Evolutionary conservation across 2,888 invertebrate genomes (phyloP), one percentile per base, ranked within the genome.

Genomic region (Hirtodrosophila alboralis): DNA sequence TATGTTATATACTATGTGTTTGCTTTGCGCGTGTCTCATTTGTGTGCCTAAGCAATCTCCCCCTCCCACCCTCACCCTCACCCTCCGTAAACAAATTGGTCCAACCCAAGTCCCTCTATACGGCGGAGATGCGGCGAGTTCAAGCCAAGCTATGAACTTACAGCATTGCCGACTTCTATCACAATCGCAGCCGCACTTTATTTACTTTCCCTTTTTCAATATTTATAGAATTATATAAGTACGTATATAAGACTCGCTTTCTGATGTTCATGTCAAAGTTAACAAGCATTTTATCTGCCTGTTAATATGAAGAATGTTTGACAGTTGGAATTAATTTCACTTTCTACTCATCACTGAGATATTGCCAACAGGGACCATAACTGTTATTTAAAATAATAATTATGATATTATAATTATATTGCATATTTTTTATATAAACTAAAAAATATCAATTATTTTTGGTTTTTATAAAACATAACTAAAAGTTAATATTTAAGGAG

Each of bases 31-130:
- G 38, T 54, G 6, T 9, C 43, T 49, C 33, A 16, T 16, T 23
- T 59, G 47, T 54, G 45, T 61, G 45, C 59, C 71, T 74, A 71
- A 67, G 65, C 60, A 53, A 61, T 52, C 60, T 65, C 48, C 52
- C 36, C 49, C 41, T 18, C 48, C 53, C 36, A 13, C 28, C 43
- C 56, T 21, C 18, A 23, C 21, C 3, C 10, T n/a, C n/a, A n/a
- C 53, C 36, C 12, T 26, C 43, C 36, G n/a, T 30, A 52, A 53
- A 47, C 49, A 69, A 68, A 72, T 84, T 84, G 83, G 85, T 79
- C 84, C 80, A 38, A 53, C 53, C 45, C 52, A 23, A 36, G 30
- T 16, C 5, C 30, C 23, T 23, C n/a, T 34, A 13, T 36, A 33
- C 47, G 62, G 71, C 67, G 64, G 67, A 76, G 61, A 63, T 72